phyloP scores from a whole-genome alignment of 2,113 vertebrate species.

The Eleginops maclovinus region DNA sequence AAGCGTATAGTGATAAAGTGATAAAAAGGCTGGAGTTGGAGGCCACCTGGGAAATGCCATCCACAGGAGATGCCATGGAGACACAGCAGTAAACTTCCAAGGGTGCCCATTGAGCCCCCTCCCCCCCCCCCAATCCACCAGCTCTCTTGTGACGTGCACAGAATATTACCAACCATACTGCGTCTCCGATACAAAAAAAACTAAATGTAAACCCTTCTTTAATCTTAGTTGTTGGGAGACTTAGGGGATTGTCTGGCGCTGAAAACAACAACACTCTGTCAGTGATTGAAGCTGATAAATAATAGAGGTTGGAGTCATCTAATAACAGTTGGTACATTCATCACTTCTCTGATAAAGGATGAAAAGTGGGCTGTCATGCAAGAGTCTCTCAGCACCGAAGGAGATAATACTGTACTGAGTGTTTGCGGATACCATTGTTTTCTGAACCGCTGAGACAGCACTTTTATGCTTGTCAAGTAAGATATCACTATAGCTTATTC shows the following conservation, averaged over 20 bases:
- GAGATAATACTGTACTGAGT: slow-evolving; percentile 16
- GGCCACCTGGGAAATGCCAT: slow-evolving; percentile 6
- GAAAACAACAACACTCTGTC: neutral
- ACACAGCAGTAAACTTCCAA: neutral
- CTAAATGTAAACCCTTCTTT: neutral
- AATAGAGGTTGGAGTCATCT: slow-evolving; percentile 9
- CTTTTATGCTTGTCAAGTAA: neutral
- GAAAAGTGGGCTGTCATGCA: neutral
- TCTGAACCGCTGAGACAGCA: slow-evolving; percentile 26
- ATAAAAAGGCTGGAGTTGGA: neutral
- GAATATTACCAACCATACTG: neutral
- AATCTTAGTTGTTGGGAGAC: neutral
- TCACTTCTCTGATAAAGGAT: neutral
- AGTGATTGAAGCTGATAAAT: neutral
- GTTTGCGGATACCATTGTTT: slow-evolving; percentile 28
- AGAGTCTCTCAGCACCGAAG: neutral
- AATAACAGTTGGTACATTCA: neutral
- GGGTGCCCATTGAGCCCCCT: neutral
- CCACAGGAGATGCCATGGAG: slow-evolving; percentile 6
- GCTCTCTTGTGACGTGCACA: neutral
- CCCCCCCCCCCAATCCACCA: neutral
- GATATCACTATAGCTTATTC: neutral
- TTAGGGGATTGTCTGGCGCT: neutral
- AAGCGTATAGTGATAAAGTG: neutral
- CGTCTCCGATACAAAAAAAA: neutral